These are phyloP conservation scores for Vidua macroura DNA, from an alignment of 2,113 vertebrate genomes.

Conservation along the genomic window DNA sequence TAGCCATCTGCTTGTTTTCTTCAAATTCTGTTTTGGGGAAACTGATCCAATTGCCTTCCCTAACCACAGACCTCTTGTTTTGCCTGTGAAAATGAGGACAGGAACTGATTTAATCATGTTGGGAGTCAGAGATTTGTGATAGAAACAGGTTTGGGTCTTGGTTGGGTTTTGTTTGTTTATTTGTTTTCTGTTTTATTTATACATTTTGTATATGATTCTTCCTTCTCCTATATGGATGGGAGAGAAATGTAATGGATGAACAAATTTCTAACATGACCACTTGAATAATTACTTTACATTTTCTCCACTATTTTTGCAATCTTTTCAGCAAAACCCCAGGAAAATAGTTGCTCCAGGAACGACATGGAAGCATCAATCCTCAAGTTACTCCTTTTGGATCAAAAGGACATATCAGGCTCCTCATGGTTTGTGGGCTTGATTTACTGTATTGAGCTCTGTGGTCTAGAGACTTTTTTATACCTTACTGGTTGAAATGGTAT, in stretches of 20 bases:
- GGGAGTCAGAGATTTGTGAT: background rate
- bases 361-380: background rate
- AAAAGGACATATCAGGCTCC: background rate
- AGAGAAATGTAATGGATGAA: background rate
- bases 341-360: background rate
- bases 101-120: background rate
- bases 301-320: background rate
- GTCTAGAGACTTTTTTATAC: background rate
- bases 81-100: background rate
- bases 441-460: background rate
- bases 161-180: background rate
- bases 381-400: background rate
- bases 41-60: background rate
- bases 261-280: background rate
- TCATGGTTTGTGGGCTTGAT: background rate
- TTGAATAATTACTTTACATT: background rate
- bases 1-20: background rate
- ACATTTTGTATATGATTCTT: background rate
- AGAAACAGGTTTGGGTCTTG: accelerated
- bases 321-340: background rate
- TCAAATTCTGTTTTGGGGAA: background rate
- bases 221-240: background rate
- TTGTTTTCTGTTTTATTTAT: background rate
- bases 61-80: background rate
- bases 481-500: background rate